These are phyloP conservation scores for Cyprinus carpio DNA, from an alignment of 2,113 vertebrate species.

Conservation along the genomic window DNA sequence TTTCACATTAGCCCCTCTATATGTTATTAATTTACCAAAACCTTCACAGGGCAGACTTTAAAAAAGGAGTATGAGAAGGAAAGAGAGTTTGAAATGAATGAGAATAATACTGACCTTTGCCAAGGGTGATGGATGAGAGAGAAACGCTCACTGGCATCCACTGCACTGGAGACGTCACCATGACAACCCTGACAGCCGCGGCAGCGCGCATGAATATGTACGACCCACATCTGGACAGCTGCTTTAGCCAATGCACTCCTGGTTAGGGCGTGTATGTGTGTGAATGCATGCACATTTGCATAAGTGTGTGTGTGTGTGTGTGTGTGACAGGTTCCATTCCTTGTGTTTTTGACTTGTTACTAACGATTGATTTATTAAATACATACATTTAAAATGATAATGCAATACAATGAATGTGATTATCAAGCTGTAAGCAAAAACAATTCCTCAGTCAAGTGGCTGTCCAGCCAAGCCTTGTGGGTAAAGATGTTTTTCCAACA, in stretches of 20 bases:
- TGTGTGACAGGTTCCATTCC: conserved; percentile 28
- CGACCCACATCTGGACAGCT: conserved; percentile 60
- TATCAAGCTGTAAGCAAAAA: not conserved
- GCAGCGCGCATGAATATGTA: conserved; percentile 58
- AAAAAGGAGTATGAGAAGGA: conserved; percentile 45
- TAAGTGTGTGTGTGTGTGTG: not conserved
- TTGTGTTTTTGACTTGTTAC: not conserved
- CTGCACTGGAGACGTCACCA: conserved; percentile 58
- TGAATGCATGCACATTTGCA: conserved; percentile 19
- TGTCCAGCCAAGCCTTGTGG: not conserved
- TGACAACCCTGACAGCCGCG: conserved; percentile 58
- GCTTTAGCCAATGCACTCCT: conserved; percentile 54
- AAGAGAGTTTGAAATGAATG: conserved; percentile 64
- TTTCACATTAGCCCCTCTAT: conserved; percentile 10
- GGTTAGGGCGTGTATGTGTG: conserved; percentile 20
- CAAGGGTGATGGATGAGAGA: conserved; percentile 68
- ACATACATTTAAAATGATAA: not conserved
- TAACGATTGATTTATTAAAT: not conserved
- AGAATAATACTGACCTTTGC: conserved; percentile 79
- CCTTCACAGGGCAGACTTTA: conserved; percentile 45
- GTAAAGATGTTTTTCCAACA: conserved; percentile 46
- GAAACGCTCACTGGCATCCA: conserved; percentile 67
- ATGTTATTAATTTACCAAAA: conserved; percentile 52
- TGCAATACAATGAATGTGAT: not conserved
- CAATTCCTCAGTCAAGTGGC: not conserved